Base-by-base conservation (phyloP, 1,140 invertebrate species). In the Prorops nasuta region DNA sequence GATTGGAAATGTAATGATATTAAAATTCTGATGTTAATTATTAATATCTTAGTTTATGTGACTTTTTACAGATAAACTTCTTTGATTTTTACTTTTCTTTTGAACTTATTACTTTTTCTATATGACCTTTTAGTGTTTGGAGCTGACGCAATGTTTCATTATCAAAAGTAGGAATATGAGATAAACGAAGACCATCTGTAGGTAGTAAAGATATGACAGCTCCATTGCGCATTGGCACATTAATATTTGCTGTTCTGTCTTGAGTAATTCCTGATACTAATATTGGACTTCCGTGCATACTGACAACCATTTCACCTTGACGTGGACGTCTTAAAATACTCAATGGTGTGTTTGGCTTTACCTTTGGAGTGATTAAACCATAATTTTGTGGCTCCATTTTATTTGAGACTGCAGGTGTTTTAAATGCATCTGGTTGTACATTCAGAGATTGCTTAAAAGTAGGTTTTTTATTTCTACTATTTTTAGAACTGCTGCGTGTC, bases 251-350 rank as follows among this genome's bases (percentile, higher is more conserved):
- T 48, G 72, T 79, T 12, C 76, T 72, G 22, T 83, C 79, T 16
- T 74, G 58, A 7, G 72, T 20, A 20, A 65, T 44, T 12, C 71
- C 57, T 4, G 80, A 79, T 3, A 84, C 82, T 58, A 85, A 69
- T 6, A 86, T 68, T 0, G 84, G 85, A 48, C 84, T 86, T 14
- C 84, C 84, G 17, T 81, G 78, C 77, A 86, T 81, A 35, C 84
- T 86, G 15, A 86, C 72, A 9, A 84, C 84, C 71, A 84, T 82
- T 71, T 87, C 84, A 2, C 84, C 84, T 51, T 80, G 74, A 2
- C 81, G 74, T 16, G 84, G 84, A 51, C 81, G 78, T 22, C 84
- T 71, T 35, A 86, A 56, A 14, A 86, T 66, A 36, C 82, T 79
- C 54, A 86, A 63, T 2, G 84, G 81, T 2, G 80, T 81, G 43